Evolutionary conservation across 2,888 invertebrate species (phyloP), one percentile per base, ranked within the genome.

Genomic region (Apodemia hepburni): DNA sequence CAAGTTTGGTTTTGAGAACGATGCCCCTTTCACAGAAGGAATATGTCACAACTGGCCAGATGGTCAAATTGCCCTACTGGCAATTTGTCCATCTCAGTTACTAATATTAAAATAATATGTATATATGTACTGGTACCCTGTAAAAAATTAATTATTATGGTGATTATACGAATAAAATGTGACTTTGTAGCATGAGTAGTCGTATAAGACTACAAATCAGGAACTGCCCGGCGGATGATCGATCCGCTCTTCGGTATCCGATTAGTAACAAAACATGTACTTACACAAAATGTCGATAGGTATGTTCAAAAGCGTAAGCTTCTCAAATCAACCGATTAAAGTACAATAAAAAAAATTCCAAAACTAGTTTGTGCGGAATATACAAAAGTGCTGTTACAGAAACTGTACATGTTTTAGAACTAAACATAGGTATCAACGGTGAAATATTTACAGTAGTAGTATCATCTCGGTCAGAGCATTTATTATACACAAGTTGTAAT

Each of bases 1-100:
- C 88, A 88, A 87, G 81, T 81, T 85, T 83, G 81, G 80, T 84
- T 83, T 87, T 84, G 93, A 93, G 94, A 94, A 95, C 95, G 95
- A 93, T 93, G 95, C 95, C 95, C 95, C 95, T 95, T 95, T 95
- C 95, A 96, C 95, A 95, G 94, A 94, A 91, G 89, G 93, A 95
- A 95, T 95, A 94, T 95, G 95, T 95, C 95, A 95, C 95, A 95
- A 94, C 93, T 94, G 91, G 91, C 84, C 80, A 79, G 86, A 88
- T 89, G 90, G 90, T 88, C 90, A 89, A 86, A 90, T 82, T 87
- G 88, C 89, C 87, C 72, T 70, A 71, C 62, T 72, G 71, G 73
- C 72, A 89, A 82, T 87, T 84, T 87, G 89, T 81, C 89, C 88
- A 91, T 81, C 87, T 75, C 73, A 72, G 77, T 80, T 81, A 84